Percentiles rank a stretch among this genome's conserved stretches.
phyloP scores from a whole-genome alignment of 2,888 invertebrate species.

The Ferdinandea cuprea region DNA sequence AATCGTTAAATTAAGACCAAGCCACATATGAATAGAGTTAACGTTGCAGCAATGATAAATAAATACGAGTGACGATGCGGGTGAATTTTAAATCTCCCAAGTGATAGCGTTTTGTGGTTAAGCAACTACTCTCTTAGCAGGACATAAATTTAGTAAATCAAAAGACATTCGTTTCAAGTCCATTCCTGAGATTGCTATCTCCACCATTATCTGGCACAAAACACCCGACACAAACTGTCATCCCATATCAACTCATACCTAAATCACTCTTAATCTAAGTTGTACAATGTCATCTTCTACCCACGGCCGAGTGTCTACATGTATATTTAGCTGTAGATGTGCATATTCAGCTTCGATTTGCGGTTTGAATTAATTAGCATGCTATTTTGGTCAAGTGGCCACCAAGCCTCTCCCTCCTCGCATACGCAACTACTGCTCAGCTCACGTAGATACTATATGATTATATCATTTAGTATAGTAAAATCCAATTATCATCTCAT shows the following conservation, averaged over 20 bases:
- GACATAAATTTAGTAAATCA: too few relatives aligned
- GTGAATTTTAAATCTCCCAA: too few relatives aligned
- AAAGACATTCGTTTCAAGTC: too few relatives aligned
- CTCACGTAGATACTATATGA: too few relatives aligned
- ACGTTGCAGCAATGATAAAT: background rate
- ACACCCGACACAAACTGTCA: conserved; percentile 6
- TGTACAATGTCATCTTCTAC: conserved; percentile 29
- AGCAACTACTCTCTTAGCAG: too few relatives aligned
- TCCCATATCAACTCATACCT: conserved; percentile 13
- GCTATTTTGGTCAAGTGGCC: conserved; percentile 66
- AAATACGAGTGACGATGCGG: background rate
- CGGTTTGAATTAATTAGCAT: conserved; percentile 73
- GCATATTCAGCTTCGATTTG: conserved; percentile 57
- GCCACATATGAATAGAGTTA: background rate
- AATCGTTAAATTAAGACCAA: too few relatives aligned
- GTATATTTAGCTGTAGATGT: too few relatives aligned
- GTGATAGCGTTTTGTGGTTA: too few relatives aligned
- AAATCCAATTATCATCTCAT: conserved; percentile 74
- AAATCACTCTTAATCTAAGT: conserved; percentile 11
- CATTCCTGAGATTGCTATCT: background rate
- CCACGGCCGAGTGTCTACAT: background rate
- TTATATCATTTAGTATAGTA: conserved; percentile 58
- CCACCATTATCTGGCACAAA: background rate
- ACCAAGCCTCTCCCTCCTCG: background rate
- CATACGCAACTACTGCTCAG: background rate